Base-by-base conservation (phyloP, 92 coral and sea anemone genomes). In the Phenganax subtilis region DNA sequence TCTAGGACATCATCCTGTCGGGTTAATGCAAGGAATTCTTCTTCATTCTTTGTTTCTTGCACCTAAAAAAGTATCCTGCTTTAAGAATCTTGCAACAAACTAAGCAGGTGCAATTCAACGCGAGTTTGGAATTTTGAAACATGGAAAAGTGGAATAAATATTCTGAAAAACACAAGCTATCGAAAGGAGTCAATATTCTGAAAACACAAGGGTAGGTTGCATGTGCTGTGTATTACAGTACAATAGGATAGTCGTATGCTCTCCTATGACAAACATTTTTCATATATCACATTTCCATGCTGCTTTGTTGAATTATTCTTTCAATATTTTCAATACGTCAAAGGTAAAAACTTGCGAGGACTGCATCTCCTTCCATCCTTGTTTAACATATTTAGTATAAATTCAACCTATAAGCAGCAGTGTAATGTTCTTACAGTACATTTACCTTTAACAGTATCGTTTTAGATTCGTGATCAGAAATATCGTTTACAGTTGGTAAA, bases 1-100 rank as follows among this genome's bases (percentile, higher is more conserved):
- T 85, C 88, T 20, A 71, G 65, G 51, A 79, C 61, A 51, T 54
- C 84, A 55, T 76, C 81, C 28, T 76, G 51, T 31, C 17, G 64
- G 25, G 62, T 57, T 55, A 57, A 55, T 58, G 20, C 54, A 16
- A 55, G 54, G 62, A 76, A 76, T 56, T 76, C 81, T 55, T 57
- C 68, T 76, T 76, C 67, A 8, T n/a, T 76, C 37, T 76, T 55
- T 55, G 81, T 53, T 53, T 54, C 62, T 53, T n/a, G 59, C 51
- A 73, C 77, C 77, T 73, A 73, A 53, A 9, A 53, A 71, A 70
- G 31, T 12, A 47, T 47, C 55, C 12, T 71, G 55, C 20, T 71
- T 51, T 44, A 53, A 12, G 12, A 73, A 73, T 14, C 30, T 73
- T 29, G 12, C 30, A 73, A 73, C 12, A 73, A 53, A 53, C 20